phyloP scores from a whole-genome alignment of 1,140 invertebrate genomes.

The Hylyphantes graminicola region DNA sequence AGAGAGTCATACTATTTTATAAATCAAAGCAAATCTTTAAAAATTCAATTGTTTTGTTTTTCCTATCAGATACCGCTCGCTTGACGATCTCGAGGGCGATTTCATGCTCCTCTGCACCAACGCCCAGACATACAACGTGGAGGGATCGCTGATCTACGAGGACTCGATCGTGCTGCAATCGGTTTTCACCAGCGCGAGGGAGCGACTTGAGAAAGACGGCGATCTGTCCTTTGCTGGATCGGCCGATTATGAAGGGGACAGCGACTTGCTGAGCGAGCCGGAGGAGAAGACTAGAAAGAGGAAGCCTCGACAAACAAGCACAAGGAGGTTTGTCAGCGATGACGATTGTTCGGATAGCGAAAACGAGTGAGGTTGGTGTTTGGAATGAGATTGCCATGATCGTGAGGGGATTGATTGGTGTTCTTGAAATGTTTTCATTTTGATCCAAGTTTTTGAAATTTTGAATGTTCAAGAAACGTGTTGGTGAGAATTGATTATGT shows the following conservation, averaged over 20 bases:
- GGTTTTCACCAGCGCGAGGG: constrained; percentile 81
- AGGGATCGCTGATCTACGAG: constrained; percentile 93
- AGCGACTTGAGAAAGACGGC: constrained; percentile 75
- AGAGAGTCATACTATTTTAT: too few relatives aligned
- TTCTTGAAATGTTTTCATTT: too few relatives aligned
- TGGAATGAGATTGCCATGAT: too few relatives aligned
- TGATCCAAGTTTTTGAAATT: too few relatives aligned
- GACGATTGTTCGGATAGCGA: constrained; percentile 54
- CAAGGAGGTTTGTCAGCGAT: constrained; percentile 47
- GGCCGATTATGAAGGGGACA: constrained; percentile 62
- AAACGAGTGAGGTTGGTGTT: background rate
- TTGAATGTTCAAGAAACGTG: too few relatives aligned
- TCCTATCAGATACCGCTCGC: constrained; percentile 72
- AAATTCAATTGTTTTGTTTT: too few relatives aligned
- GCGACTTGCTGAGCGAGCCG: constrained; percentile 50
- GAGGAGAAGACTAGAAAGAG: constrained; percentile 60
- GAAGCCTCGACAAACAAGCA: constrained; percentile 35
- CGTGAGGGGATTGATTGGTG: too few relatives aligned
- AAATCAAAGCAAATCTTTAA: too few relatives aligned
- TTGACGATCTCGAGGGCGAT: constrained; percentile 91
- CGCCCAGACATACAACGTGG: constrained; percentile 96
- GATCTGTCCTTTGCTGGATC: constrained; percentile 63
- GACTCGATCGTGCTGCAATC: constrained; percentile 91
- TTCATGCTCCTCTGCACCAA: constrained; percentile 95
- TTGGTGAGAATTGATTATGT: too few relatives aligned